A percentile compares a stretch with the other conserved stretches of the same genome.
Conservation (phyloP, 2,113 vertebrate genomes). For the Pluvialis apricaria region DNA sequence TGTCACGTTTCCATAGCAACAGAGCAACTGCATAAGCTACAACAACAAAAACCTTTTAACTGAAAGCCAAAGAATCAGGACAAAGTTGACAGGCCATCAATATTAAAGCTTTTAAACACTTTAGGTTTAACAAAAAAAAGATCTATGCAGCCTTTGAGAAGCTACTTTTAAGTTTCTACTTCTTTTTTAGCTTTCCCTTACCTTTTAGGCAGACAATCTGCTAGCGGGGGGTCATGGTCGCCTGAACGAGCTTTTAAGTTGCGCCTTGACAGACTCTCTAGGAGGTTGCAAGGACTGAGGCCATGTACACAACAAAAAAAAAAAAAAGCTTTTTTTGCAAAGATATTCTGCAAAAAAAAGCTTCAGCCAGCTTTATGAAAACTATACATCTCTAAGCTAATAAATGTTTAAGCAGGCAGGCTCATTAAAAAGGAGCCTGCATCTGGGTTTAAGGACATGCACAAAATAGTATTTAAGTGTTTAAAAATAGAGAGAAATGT, state of each 20-base stretch:
- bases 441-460: conserved; percentile 17
- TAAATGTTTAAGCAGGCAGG: conserved; percentile 59
- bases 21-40: conserved; percentile 87
- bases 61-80: conserved; percentile 93
- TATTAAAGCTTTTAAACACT: conserved; percentile 88
- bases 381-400: conserved; percentile 53
- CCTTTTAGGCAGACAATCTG: conserved; percentile 69
- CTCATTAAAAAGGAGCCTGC: conserved; percentile 42
- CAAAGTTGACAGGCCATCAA: conserved; percentile 84
- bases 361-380: conserved; percentile 50
- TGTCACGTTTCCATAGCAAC: conserved; percentile 99
- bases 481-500: conserved; percentile 19
- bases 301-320: conserved; percentile 50
- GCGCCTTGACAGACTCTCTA: conserved; percentile 67
- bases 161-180: conserved; percentile 71
- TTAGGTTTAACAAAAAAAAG: conserved; percentile 70
- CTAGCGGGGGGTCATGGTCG: conserved; percentile 67
- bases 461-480: conserved; percentile 53
- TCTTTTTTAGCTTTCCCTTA: conserved; percentile 68
- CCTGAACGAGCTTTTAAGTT: conserved; percentile 74
- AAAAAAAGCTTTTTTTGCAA: not conserved
- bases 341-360: conserved; percentile 48
- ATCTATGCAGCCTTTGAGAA: conserved; percentile 69
- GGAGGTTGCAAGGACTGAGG: conserved; percentile 63
- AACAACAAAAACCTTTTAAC: conserved; percentile 99